phyloP scores from a whole-genome alignment of 2,113 vertebrate genomes.

The Kryptolebias marmoratus region DNA sequence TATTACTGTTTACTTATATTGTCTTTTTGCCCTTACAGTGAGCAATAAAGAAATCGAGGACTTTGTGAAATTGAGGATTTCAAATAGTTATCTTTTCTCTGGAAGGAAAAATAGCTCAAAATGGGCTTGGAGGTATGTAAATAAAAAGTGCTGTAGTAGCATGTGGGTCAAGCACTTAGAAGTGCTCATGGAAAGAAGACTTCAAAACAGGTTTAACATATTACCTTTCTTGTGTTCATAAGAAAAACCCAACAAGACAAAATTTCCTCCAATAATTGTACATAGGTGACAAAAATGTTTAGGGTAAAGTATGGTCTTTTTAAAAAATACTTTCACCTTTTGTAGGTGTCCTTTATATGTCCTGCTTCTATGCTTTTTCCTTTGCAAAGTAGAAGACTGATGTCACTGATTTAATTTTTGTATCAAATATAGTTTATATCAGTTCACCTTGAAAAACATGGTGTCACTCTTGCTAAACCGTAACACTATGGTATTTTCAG shows the following conservation, averaged over 20 bases:
- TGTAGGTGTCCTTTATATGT: too few relatives aligned
- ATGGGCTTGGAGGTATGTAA: slow-evolving; percentile 69
- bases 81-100: slow-evolving; percentile 73
- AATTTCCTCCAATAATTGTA: too few relatives aligned
- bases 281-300: too few relatives aligned
- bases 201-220: not conserved
- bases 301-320: too few relatives aligned
- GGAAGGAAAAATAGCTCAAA: slow-evolving; percentile 71
- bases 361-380: not conserved
- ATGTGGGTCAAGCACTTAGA: too few relatives aligned
- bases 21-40: slow-evolving; percentile 46
- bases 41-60: slow-evolving; percentile 61
- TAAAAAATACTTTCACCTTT: too few relatives aligned
- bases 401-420: not conserved
- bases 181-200: too few relatives aligned
- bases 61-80: slow-evolving; percentile 72
- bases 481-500: slow-evolving; percentile 25
- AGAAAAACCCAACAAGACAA: too few relatives aligned
- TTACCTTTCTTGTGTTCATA: too few relatives aligned
- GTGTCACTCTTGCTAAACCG: not conserved
- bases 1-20: too few relatives aligned
- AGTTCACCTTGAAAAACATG: not conserved
- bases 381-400: not conserved
- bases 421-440: not conserved
- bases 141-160: not conserved